Conservation (phyloP, 2,888 invertebrate species). For the Drosophila paranaensis region DNA sequence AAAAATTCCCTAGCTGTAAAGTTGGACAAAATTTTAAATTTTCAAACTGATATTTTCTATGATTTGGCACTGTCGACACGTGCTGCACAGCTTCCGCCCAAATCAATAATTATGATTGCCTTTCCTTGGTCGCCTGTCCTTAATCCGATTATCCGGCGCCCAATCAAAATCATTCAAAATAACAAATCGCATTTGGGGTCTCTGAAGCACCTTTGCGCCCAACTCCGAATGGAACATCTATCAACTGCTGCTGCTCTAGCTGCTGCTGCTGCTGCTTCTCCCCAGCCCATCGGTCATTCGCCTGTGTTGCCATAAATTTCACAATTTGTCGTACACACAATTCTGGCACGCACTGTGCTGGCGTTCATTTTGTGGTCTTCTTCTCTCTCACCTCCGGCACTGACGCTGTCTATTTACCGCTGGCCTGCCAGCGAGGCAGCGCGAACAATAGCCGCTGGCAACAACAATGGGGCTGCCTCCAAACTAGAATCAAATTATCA, state of each 20-base stretch:
- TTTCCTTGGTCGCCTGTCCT: conserved; percentile 1
- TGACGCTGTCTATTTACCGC: conserved; percentile 1
- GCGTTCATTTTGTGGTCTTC: conserved; percentile 17
- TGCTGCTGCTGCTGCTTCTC: conserved; percentile 2
- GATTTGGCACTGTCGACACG: conserved; percentile 17
- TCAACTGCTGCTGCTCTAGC: conserved; percentile 7
- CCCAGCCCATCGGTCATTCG: conserved; percentile 15
- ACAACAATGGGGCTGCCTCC: conserved; percentile 65
- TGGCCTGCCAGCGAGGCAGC: conserved; percentile 14
- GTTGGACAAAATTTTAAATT: background rate
- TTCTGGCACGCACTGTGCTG: conserved; percentile 56
- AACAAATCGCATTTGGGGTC: conserved; percentile 55
- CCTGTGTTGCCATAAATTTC: conserved; percentile 66
- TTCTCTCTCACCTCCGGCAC: background rate
- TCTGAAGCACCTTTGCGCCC: conserved; percentile 20
- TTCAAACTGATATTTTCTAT: background rate
- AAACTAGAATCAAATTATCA: conserved; percentile 78
- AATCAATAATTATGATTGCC: conserved; percentile 56
- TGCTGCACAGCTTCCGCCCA: conserved; percentile 14
- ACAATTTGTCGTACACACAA: conserved; percentile 72
- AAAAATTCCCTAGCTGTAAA: background rate
- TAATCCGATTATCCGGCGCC: conserved; percentile 64
- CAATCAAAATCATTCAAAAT: conserved; percentile 60
- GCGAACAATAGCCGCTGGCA: conserved; percentile 60
- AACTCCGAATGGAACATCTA: conserved; percentile 9